These are phyloP conservation scores for Fistularia tabacaria DNA, from an alignment of 2,797 vertebrate genomes.

Conservation along the genomic window DNA sequence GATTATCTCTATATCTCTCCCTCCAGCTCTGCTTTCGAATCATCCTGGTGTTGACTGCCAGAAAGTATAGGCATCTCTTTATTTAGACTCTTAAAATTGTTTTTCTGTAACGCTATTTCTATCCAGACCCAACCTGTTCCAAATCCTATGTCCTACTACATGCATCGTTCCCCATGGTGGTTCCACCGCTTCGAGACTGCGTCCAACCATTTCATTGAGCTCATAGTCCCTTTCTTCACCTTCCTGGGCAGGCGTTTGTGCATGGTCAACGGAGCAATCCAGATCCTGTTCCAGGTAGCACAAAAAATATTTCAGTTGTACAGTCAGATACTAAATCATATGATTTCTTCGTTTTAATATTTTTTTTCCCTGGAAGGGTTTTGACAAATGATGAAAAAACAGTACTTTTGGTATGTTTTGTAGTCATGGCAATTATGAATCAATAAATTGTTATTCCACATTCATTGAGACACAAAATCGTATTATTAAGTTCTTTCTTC, in stretches of 20 bases:
- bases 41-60: too few species aligned
- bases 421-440: too few species aligned
- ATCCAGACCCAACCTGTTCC: constrained; percentile 91
- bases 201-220: constrained; percentile 88
- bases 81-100: too few species aligned
- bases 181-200: constrained; percentile 86
- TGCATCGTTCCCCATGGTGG: constrained; percentile 88
- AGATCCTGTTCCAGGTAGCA: constrained; percentile 91
- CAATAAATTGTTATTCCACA: too few species aligned
- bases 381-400: too few species aligned
- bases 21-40: neutral
- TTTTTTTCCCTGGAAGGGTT: too few species aligned
- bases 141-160: constrained; percentile 88
- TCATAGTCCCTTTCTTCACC: constrained; percentile 85
- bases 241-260: constrained; percentile 85
- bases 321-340: too few species aligned
- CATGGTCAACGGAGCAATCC: constrained; percentile 76
- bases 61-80: too few species aligned
- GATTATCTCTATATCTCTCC: neutral
- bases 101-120: neutral
- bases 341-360: too few species aligned
- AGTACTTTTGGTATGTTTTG: too few species aligned
- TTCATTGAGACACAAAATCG: too few species aligned
- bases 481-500: too few species aligned
- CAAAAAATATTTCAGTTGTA: neutral